Evolutionary conservation across 2,797 vertebrate genomes (phyloP), one percentile per base, ranked within the genome.

Genomic region (Sebastes steindachneri): DNA sequence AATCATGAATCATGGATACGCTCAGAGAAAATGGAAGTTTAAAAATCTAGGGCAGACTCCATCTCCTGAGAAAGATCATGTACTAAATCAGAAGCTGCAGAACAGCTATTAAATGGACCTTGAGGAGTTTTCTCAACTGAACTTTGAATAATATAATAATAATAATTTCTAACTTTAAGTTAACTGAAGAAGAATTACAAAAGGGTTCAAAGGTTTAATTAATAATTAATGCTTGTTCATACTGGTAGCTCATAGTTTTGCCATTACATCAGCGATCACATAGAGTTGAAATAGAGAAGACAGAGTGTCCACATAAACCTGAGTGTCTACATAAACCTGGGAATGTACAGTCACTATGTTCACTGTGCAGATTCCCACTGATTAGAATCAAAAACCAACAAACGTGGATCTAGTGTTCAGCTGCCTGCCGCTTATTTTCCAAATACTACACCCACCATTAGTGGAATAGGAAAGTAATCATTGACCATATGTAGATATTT

Each of bases 401-500:
- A 79, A 79, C 41, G 8, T 77, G 60, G 9, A 62, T 51, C 37
- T 51, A 48, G 28, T 60, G 41, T 54, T 75, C 12, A 29, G 63
- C 57, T 35, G 37, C 58, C 15, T 57, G 63, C 25, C 19, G 51
- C 75, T 62, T n/a, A 57, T 69, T 79, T 72, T 60, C 21, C 41
- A 70, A 73, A 85, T 31, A 53, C 57, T 77, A 7, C 58, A 69
- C 69, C 77, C 68, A 75, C 64, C 53, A 71, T 77, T 76, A 78
- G 60, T 9, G 51, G 37, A 59, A 51, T 9, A 73, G 33, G 55
- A 73, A 68, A 83, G 80, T 64, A 84, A 75, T 69, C 63, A 67
- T 57, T 29, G 65, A 53, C 73, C 79, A 75, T 79, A 71, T 82
- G 64, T 59, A 23, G 75, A 53, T 72, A 66, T 86, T 89, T 81